Evolutionary conservation across 2,888 invertebrate genomes (phyloP).

Genomic region (Troglohyphantes excavatus): DNA sequence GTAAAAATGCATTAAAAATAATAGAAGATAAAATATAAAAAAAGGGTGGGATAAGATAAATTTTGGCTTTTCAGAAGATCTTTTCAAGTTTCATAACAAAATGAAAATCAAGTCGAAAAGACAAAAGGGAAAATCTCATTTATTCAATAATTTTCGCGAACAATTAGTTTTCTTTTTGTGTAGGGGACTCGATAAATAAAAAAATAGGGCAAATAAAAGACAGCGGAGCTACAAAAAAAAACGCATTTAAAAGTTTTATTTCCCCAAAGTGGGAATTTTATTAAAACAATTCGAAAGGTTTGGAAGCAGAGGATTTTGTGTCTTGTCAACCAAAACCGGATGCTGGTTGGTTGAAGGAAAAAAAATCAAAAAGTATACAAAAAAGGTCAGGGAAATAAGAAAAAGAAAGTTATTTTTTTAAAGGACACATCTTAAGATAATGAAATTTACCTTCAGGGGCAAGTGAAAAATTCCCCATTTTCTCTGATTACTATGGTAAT

Average conservation of each 20-base stretch:
- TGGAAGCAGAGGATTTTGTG: slow-evolving; percentile 25
- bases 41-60: slow-evolving; percentile 56
- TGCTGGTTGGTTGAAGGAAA: background rate
- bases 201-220: slow-evolving; percentile 9
- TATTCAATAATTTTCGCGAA: slow-evolving; percentile 77
- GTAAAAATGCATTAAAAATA: slow-evolving; percentile 76
- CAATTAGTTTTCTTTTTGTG: slow-evolving; percentile 71
- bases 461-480: slow-evolving; percentile 64
- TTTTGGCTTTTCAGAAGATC: slow-evolving; percentile 23
- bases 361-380: slow-evolving; percentile 23
- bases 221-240: slow-evolving; percentile 11
- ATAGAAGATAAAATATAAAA: slow-evolving; percentile 20
- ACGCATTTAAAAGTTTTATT: slow-evolving; percentile 63
- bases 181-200: background rate
- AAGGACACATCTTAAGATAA: slow-evolving; percentile 73
- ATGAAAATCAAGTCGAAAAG: slow-evolving; percentile 49
- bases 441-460: slow-evolving; percentile 75
- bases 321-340: slow-evolving; percentile 63
- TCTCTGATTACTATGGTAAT: slow-evolving; percentile 66
- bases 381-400: background rate
- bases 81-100: slow-evolving; percentile 68
- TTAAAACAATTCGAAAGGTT: slow-evolving; percentile 70
- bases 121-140: slow-evolving; percentile 65
- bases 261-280: slow-evolving; percentile 70
- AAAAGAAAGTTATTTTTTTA: slow-evolving; percentile 34